Evolutionary conservation across 1,140 invertebrate genomes (phyloP).

Genomic region (Nautilus pompilius): DNA sequence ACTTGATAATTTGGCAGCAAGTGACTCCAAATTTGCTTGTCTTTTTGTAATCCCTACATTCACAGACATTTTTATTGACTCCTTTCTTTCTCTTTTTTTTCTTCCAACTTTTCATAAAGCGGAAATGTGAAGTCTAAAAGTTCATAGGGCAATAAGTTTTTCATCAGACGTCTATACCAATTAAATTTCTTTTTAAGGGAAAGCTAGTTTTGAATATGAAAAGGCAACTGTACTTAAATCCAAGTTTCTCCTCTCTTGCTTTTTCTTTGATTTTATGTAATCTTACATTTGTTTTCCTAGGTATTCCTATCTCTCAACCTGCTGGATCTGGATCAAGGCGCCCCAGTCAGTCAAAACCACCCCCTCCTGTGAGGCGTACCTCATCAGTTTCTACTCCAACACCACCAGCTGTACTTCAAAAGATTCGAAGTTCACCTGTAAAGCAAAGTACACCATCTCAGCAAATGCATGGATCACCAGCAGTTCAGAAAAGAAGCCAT

Average conservation of each 20-base stretch:
- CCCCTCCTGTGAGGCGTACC: conserved; percentile 79
- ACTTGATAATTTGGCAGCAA: no score
- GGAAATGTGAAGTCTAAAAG: conserved; percentile 1
- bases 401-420: background rate
- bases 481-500: no score
- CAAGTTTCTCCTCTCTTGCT: background rate
- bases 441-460: background rate
- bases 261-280: background rate
- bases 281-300: conserved; percentile 24
- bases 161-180: background rate
- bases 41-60: no score
- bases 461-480: no score
- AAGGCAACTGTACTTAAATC: background rate
- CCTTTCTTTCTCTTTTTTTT: no score
- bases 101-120: no score
- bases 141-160: conserved; percentile 1
- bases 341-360: conserved; percentile 63
- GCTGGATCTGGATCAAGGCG: conserved; percentile 38
- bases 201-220: background rate
- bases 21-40: no score
- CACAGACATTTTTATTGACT: no score
- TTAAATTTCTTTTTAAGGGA: background rate
- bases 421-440: conserved; percentile 2
- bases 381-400: conserved; percentile 80
- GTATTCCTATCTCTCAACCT: conserved; percentile 38